Evolutionary conservation across 2,888 invertebrate species (phyloP), one percentile per base, ranked within the genome.

Genomic region (Megaustenia siamemsis): DNA sequence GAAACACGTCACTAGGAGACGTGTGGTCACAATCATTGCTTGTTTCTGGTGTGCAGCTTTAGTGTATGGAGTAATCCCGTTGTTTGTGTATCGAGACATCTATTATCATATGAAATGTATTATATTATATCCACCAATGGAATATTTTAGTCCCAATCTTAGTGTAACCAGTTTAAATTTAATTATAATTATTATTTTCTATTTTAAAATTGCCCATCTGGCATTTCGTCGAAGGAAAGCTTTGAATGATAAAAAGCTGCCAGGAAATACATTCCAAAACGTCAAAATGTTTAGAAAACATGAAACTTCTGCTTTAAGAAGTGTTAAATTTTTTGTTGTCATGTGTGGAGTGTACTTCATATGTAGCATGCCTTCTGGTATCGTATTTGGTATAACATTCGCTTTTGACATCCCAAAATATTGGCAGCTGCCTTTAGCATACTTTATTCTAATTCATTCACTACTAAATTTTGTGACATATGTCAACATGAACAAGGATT

Each of bases 151-250:
- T 73, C 12, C 12, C 18, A 4, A 45, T 4, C 28, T 32, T 45
- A 28, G 1, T 73, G 10, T 45, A 0, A 32, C n/a, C 28, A 5
- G 15, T 12, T 5, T 45, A 15, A 73, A 28, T 24, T 71, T 6
- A 10, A 40, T 71, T 43, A 10, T 71, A n/a, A 71, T 43, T n/a
- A n/a, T 24, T 1, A 71, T 40, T 43, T 71, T 40, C 71, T 71
- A 71, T 32, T 71, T 71, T n/a, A n/a, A n/a, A n/a, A n/a, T n/a
- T n/a, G n/a, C n/a, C n/a, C n/a, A n/a, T n/a, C n/a, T n/a, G n/a
- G 40, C 43, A n/a, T 71, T 71, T 43, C 40, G n/a, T n/a, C 71
- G 71, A 6, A 71, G 43, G n/a, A 71, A 43, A 40, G 4, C 71
- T 21, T 24, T 43, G 1, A 71, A 40, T 43, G 6, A 6, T 21